Percentiles rank a stretch among this genome's conserved stretches.
phyloP scores from a whole-genome alignment of 2,113 vertebrate species.

The Crotalus helleri region DNA sequence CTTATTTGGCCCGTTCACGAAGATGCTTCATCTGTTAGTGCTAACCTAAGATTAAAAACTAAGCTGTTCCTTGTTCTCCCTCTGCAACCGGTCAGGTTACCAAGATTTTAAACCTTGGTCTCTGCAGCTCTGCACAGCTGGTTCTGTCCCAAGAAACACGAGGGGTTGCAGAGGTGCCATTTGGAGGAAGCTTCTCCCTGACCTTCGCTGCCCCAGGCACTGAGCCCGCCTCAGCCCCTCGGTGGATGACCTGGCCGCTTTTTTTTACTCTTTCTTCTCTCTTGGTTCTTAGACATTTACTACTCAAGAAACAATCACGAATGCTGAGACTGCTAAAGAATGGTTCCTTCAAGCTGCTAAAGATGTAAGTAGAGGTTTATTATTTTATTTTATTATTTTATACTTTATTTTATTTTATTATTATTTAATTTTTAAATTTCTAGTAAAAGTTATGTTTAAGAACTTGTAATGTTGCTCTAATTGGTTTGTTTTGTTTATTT shows the following conservation, averaged over 20 bases:
- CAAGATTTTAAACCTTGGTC: not conserved
- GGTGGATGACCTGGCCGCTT: not conserved
- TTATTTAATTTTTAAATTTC: no score
- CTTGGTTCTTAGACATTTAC: slow-evolving; percentile 84
- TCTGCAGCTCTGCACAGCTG: not conserved
- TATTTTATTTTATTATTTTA: not conserved
- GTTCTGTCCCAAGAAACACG: not conserved
- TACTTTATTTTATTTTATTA: not conserved
- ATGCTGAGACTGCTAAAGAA: slow-evolving; percentile 92
- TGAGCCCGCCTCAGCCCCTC: not conserved
- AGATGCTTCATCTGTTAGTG: not conserved
- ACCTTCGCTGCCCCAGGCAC: not conserved
- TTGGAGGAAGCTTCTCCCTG: rapidly evolving
- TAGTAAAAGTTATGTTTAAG: not conserved
- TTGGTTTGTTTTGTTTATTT: slow-evolving; percentile 7
- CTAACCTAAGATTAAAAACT: not conserved
- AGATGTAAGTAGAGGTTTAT: slow-evolving; percentile 76
- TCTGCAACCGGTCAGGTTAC: not conserved
- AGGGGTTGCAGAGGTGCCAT: not conserved
- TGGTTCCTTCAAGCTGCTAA: slow-evolving; percentile 87
- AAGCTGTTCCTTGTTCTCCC: not conserved
- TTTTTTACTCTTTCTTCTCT: not conserved
- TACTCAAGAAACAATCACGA: slow-evolving; percentile 99
- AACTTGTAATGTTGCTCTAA: slow-evolving; percentile 7
- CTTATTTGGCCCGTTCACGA: not conserved